A percentile compares a stretch with the other conserved stretches of the same genome.
Conservation (phyloP, 2,797 vertebrate genomes). For the Danionella dracula region DNA sequence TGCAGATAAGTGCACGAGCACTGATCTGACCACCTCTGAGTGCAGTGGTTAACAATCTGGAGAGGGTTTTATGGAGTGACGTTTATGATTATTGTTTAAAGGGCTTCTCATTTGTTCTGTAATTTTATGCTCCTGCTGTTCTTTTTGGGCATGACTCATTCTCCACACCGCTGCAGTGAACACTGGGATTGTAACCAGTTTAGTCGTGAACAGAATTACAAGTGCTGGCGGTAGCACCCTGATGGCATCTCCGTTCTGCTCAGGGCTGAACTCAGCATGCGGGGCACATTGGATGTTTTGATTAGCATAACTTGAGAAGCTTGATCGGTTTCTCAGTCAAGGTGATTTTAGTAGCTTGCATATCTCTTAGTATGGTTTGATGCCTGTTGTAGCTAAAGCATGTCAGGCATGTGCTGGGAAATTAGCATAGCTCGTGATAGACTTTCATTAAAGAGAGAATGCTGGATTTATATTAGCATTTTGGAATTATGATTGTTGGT, state of each 20-base stretch:
- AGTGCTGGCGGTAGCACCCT: constrained; percentile 41
- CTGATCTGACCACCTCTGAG: background rate
- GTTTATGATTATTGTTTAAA: constrained; percentile 7
- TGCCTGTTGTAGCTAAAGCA: no score
- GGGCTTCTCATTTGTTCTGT: background rate
- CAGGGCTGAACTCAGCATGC: constrained; percentile 44
- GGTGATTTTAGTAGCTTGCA: background rate
- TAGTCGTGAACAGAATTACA: constrained; percentile 56
- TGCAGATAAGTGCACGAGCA: background rate
- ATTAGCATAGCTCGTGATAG: no score
- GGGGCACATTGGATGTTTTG: constrained; percentile 21
- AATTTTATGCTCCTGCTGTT: constrained; percentile 1
- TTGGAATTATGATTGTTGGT: no score
- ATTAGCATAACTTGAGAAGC: constrained; percentile 15
- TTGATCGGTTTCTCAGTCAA: background rate
- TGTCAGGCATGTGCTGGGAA: no score
- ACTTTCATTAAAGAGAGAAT: no score
- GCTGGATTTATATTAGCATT: no score
- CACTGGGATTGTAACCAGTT: constrained; percentile 49
- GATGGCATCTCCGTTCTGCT: constrained; percentile 34
- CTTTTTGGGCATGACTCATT: constrained; percentile 52
- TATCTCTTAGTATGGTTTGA: no score
- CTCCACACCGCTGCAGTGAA: constrained; percentile 49
- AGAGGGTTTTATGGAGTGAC: constrained; percentile 18
- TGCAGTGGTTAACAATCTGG: background rate